Evolutionary conservation across 2,888 invertebrate species (phyloP).

Genomic region (Halictus ligatus): DNA sequence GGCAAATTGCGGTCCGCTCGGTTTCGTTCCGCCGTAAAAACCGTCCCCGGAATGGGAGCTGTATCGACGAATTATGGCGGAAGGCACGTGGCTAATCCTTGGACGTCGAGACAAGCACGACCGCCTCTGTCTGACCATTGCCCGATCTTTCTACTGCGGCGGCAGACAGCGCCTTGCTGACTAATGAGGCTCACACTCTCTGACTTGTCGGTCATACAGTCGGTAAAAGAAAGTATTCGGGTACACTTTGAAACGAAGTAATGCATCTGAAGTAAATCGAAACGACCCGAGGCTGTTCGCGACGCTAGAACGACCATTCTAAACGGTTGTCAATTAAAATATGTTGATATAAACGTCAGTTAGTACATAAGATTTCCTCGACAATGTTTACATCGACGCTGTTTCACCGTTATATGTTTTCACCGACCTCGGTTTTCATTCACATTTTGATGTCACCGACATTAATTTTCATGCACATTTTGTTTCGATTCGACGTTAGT

Average conservation of each 20-base stretch:
- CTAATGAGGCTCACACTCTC: not conserved
- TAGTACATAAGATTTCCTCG: too few relatives aligned
- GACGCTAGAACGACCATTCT: not conserved
- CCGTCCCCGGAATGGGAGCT: not conserved
- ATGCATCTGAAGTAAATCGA: not conserved
- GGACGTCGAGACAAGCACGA: not conserved
- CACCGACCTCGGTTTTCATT: too few relatives aligned
- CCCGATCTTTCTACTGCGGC: constrained; percentile 23
- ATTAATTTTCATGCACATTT: too few relatives aligned
- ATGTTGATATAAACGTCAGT: not conserved
- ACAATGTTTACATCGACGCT: too few relatives aligned
- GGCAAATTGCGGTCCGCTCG: constrained; percentile 27
- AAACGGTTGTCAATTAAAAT: not conserved
- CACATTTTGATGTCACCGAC: too few relatives aligned
- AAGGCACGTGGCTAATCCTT: not conserved
- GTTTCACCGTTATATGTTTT: too few relatives aligned
- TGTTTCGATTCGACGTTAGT: too few relatives aligned
- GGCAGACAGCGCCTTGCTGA: not conserved
- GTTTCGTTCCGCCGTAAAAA: constrained; percentile 1
- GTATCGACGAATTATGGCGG: constrained; percentile 21
- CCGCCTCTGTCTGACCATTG: constrained; percentile 4
- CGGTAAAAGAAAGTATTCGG: not conserved
- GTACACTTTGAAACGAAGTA: not conserved
- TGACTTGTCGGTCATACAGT: not conserved
- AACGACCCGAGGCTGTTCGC: not conserved